Evolutionary conservation across 2,797 vertebrate species (phyloP).

Genomic region (Sebastes wilsoni): DNA sequence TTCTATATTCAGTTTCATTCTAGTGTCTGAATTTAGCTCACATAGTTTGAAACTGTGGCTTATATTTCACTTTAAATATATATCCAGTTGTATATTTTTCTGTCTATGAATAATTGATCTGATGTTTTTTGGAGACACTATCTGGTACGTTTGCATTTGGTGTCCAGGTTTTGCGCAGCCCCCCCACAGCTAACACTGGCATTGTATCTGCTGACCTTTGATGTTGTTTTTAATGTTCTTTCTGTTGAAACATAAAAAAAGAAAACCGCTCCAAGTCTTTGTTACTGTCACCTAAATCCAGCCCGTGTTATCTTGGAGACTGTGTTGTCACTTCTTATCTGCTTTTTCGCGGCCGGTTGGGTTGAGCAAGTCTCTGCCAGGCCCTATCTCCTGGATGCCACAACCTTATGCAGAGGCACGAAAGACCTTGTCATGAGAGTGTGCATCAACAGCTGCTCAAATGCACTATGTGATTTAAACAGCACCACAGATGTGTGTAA

Average conservation of each 20-base stretch:
- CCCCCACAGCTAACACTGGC: constrained; percentile 34
- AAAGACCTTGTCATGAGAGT: constrained; percentile 31
- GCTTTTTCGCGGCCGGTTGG: constrained; percentile 36
- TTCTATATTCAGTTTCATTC: not conserved
- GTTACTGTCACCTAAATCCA: constrained; percentile 52
- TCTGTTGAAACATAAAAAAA: constrained; percentile 42
- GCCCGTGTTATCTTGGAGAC: constrained; percentile 43
- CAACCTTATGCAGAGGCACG: constrained; percentile 17
- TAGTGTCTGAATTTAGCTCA: not conserved
- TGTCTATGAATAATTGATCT: constrained; percentile 42
- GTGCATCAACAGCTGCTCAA: constrained; percentile 11
- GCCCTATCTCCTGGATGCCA: constrained; percentile 19
- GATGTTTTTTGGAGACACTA: constrained; percentile 20
- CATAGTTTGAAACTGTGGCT: not conserved
- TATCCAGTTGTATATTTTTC: constrained; percentile 6
- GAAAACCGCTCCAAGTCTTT: constrained; percentile 26
- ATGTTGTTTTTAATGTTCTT: constrained; percentile 32
- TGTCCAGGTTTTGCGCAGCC: constrained; percentile 1
- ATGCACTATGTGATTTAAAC: not conserved
- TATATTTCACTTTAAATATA: not conserved
- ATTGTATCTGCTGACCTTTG: constrained; percentile 59
- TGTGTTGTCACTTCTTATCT: constrained; percentile 59
- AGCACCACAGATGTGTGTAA: not conserved
- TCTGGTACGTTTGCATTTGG: constrained; percentile 16
- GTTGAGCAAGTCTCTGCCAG: constrained; percentile 36